phyloP scores from a whole-genome alignment of 2,888 invertebrate genomes.

The Ichneumon xanthorius region DNA sequence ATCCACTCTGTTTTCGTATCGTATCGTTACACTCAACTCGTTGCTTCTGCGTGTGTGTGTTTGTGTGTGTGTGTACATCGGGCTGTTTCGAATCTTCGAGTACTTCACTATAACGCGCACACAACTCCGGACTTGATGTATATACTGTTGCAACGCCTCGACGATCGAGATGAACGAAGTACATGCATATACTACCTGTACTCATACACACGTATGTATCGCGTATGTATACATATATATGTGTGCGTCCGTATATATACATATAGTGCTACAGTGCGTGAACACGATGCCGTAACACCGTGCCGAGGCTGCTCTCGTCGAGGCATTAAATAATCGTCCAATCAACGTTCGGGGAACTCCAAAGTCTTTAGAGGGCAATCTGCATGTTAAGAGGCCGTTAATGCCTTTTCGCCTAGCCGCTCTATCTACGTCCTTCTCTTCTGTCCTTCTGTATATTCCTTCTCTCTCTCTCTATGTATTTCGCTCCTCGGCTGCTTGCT shows the following conservation, averaged over 20 bases:
- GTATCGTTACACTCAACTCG: constrained; percentile 17
- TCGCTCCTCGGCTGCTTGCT: constrained; percentile 22
- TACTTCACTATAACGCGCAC: constrained; percentile 35
- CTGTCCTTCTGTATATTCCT: constrained; percentile 31
- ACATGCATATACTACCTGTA: background rate
- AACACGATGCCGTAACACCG: constrained; percentile 63
- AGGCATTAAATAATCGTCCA: constrained; percentile 83
- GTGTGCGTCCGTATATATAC: background rate
- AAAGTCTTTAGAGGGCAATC: constrained; percentile 83
- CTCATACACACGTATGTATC: constrained; percentile 4
- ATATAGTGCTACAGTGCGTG: constrained; percentile 44
- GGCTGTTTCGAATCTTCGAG: constrained; percentile 40
- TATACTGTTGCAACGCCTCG: constrained; percentile 25
- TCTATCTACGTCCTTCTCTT: constrained; percentile 66
- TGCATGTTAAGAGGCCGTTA: constrained; percentile 84
- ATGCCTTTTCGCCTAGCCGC: constrained; percentile 82
- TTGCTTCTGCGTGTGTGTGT: background rate
- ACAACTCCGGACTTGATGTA: constrained; percentile 14
- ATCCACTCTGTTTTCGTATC: constrained; percentile 32
- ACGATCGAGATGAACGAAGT: constrained; percentile 53
- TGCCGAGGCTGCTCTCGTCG: constrained; percentile 67
- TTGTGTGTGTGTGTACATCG: background rate
- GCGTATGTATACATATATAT: background rate
- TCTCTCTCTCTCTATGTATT: constrained; percentile 29
- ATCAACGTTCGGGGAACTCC: constrained; percentile 82